Conservation (phyloP, 2,888 invertebrate species). For the Troides oblongomaculatus region DNA sequence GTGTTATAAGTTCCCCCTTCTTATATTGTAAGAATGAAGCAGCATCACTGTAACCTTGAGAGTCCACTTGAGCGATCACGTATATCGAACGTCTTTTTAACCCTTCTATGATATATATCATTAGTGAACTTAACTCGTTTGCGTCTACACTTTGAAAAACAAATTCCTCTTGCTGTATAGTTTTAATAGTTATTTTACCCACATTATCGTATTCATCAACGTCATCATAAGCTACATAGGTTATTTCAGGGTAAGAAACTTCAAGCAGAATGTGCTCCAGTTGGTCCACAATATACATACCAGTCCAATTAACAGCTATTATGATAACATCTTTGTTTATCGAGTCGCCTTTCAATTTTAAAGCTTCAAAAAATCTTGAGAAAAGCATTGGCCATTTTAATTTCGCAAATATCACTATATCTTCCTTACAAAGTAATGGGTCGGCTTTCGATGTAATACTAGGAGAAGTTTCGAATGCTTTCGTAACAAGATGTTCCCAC, state of each 20-base stretch:
- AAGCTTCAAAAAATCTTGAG: constrained; percentile 95
- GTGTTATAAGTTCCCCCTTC: constrained; percentile 90
- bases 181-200: constrained; percentile 87
- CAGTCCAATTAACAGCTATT: constrained; percentile 96
- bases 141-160: constrained; percentile 94
- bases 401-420: constrained; percentile 94
- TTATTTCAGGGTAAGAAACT: constrained; percentile 91
- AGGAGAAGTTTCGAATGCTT: constrained; percentile 85
- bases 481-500: constrained; percentile 87
- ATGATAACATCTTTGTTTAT: constrained; percentile 87
- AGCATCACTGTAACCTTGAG: constrained; percentile 77
- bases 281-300: constrained; percentile 95
- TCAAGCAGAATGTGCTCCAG: constrained; percentile 94
- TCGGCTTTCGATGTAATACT: constrained; percentile 85
- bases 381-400: constrained; percentile 96
- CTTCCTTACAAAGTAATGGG: constrained; percentile 88
- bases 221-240: constrained; percentile 83
- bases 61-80: constrained; percentile 86
- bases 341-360: constrained; percentile 85
- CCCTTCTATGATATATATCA: constrained; percentile 92
- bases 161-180: constrained; percentile 93
- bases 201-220: constrained; percentile 72
- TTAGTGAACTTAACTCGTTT: constrained; percentile 89
- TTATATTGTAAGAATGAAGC: constrained; percentile 80
- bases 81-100: constrained; percentile 91